Base-by-base conservation (phyloP, 2,888 invertebrate species). In the Pseudococcus longispinus region DNA sequence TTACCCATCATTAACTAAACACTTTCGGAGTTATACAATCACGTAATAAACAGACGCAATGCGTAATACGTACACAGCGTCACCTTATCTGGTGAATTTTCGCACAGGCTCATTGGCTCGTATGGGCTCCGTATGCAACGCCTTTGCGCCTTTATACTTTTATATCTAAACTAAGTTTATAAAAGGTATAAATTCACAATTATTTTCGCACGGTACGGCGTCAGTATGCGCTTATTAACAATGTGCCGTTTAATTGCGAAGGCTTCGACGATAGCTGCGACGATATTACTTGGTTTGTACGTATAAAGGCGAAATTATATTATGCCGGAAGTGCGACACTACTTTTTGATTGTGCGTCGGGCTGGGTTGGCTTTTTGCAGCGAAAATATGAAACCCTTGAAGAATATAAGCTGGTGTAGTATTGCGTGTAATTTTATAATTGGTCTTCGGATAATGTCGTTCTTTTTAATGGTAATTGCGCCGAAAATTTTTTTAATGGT, bases 371-470 rank as follows among this genome's bases (percentile, higher is more conserved):
- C 77, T 37, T 80, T 80, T 80, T 37, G 23, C 20, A 37, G 42
- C 29, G 37, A 29, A 32, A 32, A 74, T 29, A 32, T 29, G 32
- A 74, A 37, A 42, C 11, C 11, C 11, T 11, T 8, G 42, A 80
- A 42, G 77, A 20, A 80, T 20, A 80, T 80, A 42, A 80, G 77
- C 32, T 23, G 77, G 77, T 80, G 77, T 80, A 80, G 42, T 42
- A 42, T 20, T 80, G 77, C 77, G 77, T 80, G 77, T 80, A 80
- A 80, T 80, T 80, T 80, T 80, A 80, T 80, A 80, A 80, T 80
- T 80, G 77, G 77, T 80, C 77, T 80, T 80, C 77, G 29, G 77
- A 80, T 42, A 42, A 80, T 80, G 77, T 80, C 77, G 77, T 42
- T 80, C 77, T 42, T 37, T 80, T 42, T 42, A 80, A 80, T 80